These are phyloP conservation scores for Ascaphus truei DNA, from an alignment of 2,113 vertebrate genomes.

Conservation along the genomic window DNA sequence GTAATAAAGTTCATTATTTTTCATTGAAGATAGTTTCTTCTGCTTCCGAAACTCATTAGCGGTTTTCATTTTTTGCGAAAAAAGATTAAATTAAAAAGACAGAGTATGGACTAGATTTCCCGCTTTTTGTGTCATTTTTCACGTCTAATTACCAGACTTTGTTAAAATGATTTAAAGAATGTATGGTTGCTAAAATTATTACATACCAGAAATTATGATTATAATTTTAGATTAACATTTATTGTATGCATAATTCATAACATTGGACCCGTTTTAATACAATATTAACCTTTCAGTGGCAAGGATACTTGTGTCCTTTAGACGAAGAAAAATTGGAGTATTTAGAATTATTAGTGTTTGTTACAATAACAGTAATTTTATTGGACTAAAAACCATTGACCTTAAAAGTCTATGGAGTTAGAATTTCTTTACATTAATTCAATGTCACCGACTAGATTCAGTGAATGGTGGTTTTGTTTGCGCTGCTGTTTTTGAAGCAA, in stretches of 20 bases:
- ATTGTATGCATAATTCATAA: slow-evolving; percentile 22
- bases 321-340: too few species aligned
- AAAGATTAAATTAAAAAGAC: slow-evolving; percentile 25
- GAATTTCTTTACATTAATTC: too few species aligned
- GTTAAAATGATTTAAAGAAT: slow-evolving; percentile 22
- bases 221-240: slow-evolving; percentile 28
- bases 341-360: too few species aligned
- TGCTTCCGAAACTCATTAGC: slow-evolving; percentile 29
- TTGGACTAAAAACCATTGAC: too few species aligned
- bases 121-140: slow-evolving; percentile 19
- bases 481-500: too few species aligned
- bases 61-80: slow-evolving; percentile 17
- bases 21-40: slow-evolving; percentile 31
- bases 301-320: background rate
- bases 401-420: too few species aligned
- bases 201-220: slow-evolving; percentile 18
- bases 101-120: background rate
- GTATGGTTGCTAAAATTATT: slow-evolving; percentile 12
- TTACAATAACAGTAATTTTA: too few species aligned
- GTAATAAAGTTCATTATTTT: slow-evolving; percentile 32
- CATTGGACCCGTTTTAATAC: background rate
- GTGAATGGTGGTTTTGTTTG: too few species aligned
- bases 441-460: too few species aligned
- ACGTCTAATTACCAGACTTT: slow-evolving; percentile 19
- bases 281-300: background rate